These are phyloP conservation scores for Meganola albula DNA, from an alignment of 2,888 invertebrate genomes.

Conservation along the genomic window DNA sequence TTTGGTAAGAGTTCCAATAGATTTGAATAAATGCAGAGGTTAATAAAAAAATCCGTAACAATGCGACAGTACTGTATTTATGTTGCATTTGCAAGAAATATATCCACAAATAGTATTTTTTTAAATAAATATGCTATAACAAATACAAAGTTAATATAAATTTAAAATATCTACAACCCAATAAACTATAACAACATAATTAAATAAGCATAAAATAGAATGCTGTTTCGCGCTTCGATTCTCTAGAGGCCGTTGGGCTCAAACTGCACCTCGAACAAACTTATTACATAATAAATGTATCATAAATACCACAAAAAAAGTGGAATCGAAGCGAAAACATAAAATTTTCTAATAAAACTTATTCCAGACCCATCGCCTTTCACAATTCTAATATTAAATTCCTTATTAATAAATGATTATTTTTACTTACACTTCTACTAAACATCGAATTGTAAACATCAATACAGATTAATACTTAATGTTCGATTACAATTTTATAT, in stretches of 20 bases:
- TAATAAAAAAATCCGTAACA: no score
- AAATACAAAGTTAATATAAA: constrained; percentile 19
- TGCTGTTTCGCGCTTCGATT: constrained; percentile 31
- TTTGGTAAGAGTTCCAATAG: no score
- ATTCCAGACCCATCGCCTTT: constrained; percentile 25
- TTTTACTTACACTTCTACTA: constrained; percentile 43
- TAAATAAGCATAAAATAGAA: no score
- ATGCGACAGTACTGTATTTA: no score
- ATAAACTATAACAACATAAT: no score
- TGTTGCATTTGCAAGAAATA: no score
- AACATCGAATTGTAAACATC: constrained; percentile 56
- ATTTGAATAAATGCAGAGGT: no score
- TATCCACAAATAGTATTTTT: no score
- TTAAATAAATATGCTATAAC: no score
- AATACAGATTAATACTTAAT: constrained; percentile 42
- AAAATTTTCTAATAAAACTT: no score
- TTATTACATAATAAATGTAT: constrained; percentile 11
- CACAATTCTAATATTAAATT: constrained; percentile 28
- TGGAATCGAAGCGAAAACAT: constrained; percentile 34
- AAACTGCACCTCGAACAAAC: constrained; percentile 33
- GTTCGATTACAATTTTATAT: no score
- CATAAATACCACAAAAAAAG: constrained; percentile 15
- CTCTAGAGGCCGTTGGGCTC: constrained; percentile 45
- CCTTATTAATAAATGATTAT: constrained; percentile 31
- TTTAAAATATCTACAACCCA: constrained; percentile 15